Evolutionary conservation across 1,140 invertebrate species (phyloP).

Genomic region (Lordiphosa collinella): DNA sequence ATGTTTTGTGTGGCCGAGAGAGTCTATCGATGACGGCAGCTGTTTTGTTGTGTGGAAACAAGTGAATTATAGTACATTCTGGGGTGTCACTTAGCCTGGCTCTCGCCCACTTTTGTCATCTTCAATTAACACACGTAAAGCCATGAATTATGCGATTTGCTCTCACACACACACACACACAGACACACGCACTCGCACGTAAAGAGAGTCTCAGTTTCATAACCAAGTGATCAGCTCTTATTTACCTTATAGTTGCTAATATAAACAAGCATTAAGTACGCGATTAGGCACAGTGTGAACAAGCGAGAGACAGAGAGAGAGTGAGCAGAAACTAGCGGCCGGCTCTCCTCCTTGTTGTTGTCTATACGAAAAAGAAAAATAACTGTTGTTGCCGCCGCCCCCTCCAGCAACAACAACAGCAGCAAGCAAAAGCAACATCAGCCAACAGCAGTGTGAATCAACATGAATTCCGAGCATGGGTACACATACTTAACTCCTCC

Average conservation of each 20-base stretch:
- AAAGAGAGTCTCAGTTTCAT: constrained; percentile 49
- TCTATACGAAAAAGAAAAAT: constrained; percentile 2
- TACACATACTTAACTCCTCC: constrained; percentile 30
- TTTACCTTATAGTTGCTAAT: constrained; percentile 31
- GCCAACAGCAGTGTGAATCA: constrained; percentile 47
- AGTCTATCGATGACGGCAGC: constrained; percentile 63
- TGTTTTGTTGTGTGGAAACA: constrained; percentile 41
- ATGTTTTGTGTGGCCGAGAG: constrained; percentile 18
- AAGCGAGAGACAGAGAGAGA: constrained; percentile 5
- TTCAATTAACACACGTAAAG: constrained; percentile 10
- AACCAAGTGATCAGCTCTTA: constrained; percentile 45
- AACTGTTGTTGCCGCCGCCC: constrained; percentile 16
- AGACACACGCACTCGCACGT: constrained; percentile 10
- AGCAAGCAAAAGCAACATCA: constrained; percentile 16
- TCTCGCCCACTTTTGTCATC: constrained; percentile 7
- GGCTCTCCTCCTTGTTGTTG: constrained; percentile 35
- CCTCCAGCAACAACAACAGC: neutral
- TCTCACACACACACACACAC: constrained; percentile 32
- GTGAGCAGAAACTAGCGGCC: constrained; percentile 42
- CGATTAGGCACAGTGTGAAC: constrained; percentile 2
- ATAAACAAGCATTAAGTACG: constrained; percentile 14
- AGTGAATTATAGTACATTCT: neutral
- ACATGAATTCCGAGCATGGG: constrained; percentile 79
- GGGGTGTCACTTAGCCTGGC: constrained; percentile 12
- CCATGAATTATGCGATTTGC: constrained; percentile 8